Percentiles rank a stretch among this genome's conserved stretches.
These are phyloP conservation scores for Galeruca laticollis DNA, from an alignment of 2,888 invertebrate species.

Conservation along the genomic window DNA sequence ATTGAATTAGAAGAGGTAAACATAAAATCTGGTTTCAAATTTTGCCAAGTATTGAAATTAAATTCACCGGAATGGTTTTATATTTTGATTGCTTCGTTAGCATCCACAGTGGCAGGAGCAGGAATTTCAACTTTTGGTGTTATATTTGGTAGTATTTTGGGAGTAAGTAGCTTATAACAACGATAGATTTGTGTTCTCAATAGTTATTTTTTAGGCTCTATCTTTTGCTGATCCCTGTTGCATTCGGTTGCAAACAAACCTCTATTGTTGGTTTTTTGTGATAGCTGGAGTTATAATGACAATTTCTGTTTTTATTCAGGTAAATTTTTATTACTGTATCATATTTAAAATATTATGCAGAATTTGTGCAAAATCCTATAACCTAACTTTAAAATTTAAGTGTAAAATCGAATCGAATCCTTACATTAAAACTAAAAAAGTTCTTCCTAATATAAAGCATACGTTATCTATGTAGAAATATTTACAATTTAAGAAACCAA, in stretches of 20 bases:
- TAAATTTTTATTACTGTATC: slow-evolving; percentile 57
- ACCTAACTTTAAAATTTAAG: too few species aligned
- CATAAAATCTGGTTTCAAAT: slow-evolving; percentile 49
- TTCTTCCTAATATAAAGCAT: too few species aligned
- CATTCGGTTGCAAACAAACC: slow-evolving; percentile 71
- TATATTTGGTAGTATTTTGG: slow-evolving; percentile 79
- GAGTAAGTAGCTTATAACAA: slow-evolving; percentile 67
- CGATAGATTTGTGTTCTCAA: neutral
- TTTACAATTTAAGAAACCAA: too few species aligned
- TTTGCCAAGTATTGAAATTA: slow-evolving; percentile 60
- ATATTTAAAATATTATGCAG: too few species aligned
- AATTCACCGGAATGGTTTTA: slow-evolving; percentile 78
- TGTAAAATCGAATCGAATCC: too few species aligned
- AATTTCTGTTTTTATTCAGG: slow-evolving; percentile 76
- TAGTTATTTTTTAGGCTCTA: slow-evolving; percentile 65
- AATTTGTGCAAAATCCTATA: too few species aligned
- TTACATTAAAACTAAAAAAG: too few species aligned
- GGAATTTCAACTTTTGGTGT: slow-evolving; percentile 81
- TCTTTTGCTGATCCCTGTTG: slow-evolving; percentile 67
- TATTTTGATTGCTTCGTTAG: slow-evolving; percentile 72
- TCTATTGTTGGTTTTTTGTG: slow-evolving; percentile 76
- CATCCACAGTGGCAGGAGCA: slow-evolving; percentile 76
- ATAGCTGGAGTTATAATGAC: slow-evolving; percentile 76
- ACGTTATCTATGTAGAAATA: too few species aligned
- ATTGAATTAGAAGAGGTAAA: slow-evolving; percentile 42